These are phyloP conservation scores for Anolis sagrei DNA, from an alignment of 2,113 vertebrate genomes.

Conservation along the genomic window DNA sequence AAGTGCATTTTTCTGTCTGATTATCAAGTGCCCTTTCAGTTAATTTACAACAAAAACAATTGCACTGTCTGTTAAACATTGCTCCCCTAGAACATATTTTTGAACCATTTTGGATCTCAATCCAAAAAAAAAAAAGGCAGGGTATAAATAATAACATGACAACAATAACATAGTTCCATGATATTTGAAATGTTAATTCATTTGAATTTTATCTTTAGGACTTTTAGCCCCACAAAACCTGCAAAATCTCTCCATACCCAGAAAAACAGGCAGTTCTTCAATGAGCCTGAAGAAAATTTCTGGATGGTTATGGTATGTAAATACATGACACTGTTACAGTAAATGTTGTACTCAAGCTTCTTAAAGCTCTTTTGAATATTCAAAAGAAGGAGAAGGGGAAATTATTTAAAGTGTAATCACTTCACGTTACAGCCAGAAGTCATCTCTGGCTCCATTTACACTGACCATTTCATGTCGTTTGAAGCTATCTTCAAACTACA, in stretches of 20 bases:
- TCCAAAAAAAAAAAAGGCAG: background rate
- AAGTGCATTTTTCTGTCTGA: background rate
- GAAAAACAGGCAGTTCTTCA: slow-evolving; percentile 98
- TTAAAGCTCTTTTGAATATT: background rate
- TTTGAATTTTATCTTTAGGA: slow-evolving; percentile 75
- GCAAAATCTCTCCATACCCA: slow-evolving; percentile 97
- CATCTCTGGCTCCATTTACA: background rate
- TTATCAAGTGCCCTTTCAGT: background rate
- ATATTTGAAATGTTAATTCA: background rate
- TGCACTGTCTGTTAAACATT: background rate
- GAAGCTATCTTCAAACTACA: too few species aligned
- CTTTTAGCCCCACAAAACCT: slow-evolving; percentile 96
- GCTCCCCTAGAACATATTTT: background rate
- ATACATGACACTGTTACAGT: slow-evolving; percentile 44
- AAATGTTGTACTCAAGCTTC: background rate
- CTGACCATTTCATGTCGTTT: too few species aligned
- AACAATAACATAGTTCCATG: background rate
- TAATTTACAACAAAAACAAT: background rate
- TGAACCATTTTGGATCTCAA: too few species aligned
- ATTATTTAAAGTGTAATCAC: background rate
- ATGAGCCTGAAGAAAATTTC: slow-evolving; percentile 94
- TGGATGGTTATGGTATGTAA: slow-evolving; percentile 98
- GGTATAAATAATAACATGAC: too few species aligned
- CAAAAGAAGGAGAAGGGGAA: background rate
- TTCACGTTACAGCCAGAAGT: background rate